Evolutionary conservation across 2,113 vertebrate genomes (phyloP), one percentile per base, ranked within the genome.

Genomic region (Barbus barbus): DNA sequence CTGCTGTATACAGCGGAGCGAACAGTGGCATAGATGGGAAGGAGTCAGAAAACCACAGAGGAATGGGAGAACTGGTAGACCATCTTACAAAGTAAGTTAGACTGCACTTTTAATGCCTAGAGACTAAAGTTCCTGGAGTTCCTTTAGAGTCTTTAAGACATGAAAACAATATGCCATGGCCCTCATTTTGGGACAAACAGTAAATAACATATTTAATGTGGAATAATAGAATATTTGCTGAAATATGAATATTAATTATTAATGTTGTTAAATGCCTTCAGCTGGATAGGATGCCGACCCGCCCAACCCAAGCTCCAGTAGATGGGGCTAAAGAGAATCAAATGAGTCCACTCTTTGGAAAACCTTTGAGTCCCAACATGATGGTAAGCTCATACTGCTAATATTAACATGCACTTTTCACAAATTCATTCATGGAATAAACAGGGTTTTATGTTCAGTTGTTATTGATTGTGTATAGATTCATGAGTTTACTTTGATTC

Each of bases 301-400:
- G 0, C 1, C 71, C 76, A 1, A 51, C 76, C 81, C 53, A 31
- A 1, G 28, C 8, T 8, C 75, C 51, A 26, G 75, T n/a, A 48
- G 48, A 3, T 48, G 41, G 33, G 7, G 28, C 5, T 0, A 33
- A 20, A 81, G 80, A 18, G 12, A 71, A 56, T 36, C 22, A 33
- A 38, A 51, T 82, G 28, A 28, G 53, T 24, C 24, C 84, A 31
- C 18, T 81, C 9, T 31, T 81, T 18, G 85, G 79, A 51, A 88
- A 2, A 65, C 81, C 75, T 1, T 28, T 89, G n/a, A 53, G 71
- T 14, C 81, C 79, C 20, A 85, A 86, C n/a, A 67, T 81, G 53
- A 78, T 65, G 38, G 88, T 90, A 60, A 24, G 81, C 46, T 60
- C 44, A 74, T 22, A 7, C 20, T 22, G 6, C 31, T 36, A 36